These are phyloP conservation scores for Tenebrio molitor DNA, from an alignment of 1,140 invertebrate genomes.

Conservation along the genomic window DNA sequence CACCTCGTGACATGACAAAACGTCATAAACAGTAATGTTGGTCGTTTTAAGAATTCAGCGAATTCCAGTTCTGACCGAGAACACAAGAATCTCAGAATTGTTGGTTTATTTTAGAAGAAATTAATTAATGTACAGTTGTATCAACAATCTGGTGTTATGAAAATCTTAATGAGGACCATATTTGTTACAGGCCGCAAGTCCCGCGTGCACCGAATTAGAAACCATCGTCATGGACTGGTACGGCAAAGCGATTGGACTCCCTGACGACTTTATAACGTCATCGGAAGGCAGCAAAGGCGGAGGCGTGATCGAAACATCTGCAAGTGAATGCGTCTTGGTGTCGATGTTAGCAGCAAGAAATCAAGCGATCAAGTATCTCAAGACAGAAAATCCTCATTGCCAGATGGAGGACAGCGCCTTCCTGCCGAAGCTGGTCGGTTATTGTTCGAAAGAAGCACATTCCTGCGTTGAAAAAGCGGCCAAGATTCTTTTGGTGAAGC, in stretches of 20 bases:
- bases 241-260: slow-evolving; percentile 92
- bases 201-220: slow-evolving; percentile 97
- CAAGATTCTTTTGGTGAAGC: slow-evolving; percentile 90
- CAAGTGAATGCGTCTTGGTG: slow-evolving; percentile 93
- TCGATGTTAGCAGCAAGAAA: slow-evolving; percentile 91
- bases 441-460: slow-evolving; percentile 96
- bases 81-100: too few relatives aligned
- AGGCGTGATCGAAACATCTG: slow-evolving; percentile 95
- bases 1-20: too few relatives aligned
- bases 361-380: slow-evolving; percentile 84
- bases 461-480: slow-evolving; percentile 98
- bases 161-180: not conserved
- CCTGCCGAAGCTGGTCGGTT: slow-evolving; percentile 90
- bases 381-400: slow-evolving; percentile 71
- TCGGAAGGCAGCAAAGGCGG: slow-evolving; percentile 83
- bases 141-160: too few relatives aligned
- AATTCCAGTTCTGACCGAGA: too few relatives aligned
- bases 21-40: too few relatives aligned
- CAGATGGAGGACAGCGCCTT: slow-evolving; percentile 88
- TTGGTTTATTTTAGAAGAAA: not conserved
- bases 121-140: too few relatives aligned
- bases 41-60: too few relatives aligned
- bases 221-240: slow-evolving; percentile 98
- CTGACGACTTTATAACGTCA: slow-evolving; percentile 87
- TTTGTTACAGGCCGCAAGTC: slow-evolving; percentile 85